Base-by-base conservation (phyloP, 2,888 invertebrate genomes). In the Hirtodrosophila cameraria region DNA sequence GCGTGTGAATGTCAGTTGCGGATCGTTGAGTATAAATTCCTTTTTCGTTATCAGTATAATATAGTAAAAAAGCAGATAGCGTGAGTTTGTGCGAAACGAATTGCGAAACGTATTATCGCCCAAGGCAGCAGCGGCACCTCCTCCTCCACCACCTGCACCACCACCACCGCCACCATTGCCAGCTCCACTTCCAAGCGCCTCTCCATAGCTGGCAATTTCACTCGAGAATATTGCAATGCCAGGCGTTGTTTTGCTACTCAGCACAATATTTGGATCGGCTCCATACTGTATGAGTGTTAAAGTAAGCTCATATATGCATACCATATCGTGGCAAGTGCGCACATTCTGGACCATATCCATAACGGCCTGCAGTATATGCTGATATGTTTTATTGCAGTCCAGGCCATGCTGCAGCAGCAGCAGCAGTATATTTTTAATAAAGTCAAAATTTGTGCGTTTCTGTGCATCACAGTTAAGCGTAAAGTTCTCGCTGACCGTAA, bases 261-360 rank as follows among this genome's bases (percentile, higher is more conserved):
- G 91, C 74, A 93, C 93, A 54, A 94, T 91, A 85, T 95, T 94
- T 11, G 95, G 94, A 91, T 95, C 93, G 33, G 95, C 95, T 46
- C 95, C 95, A 86, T 94, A 94, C 88, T 94, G 94, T 39, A 95
- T 92, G 12, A 95, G 92, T 1, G 94, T 94, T 63, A 94, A 90
- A 2, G 94, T 93, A 78, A 95, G 92, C 82, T 94, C 94, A 86
- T 94, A 94, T 50, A 95, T 93, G 88, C 94, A 94, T 69, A 93
- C 92, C 82, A 95, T 93, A 87, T 95, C 95, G 45, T 92, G 91
- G 53, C 94, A 93, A 55, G 92, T 93, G 33, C 94, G 91, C 25
- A 94, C 94, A 86, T 94, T 93, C 83, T 94, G 93, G 39, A 94
- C 94, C 93, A 95, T 93, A 81, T 93, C 93, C 91, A 93, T 92